A percentile compares a stretch with the other conserved stretches of the same genome.
phyloP scores from a whole-genome alignment of 2,888 invertebrate genomes.

The Latrodectus hesperus region DNA sequence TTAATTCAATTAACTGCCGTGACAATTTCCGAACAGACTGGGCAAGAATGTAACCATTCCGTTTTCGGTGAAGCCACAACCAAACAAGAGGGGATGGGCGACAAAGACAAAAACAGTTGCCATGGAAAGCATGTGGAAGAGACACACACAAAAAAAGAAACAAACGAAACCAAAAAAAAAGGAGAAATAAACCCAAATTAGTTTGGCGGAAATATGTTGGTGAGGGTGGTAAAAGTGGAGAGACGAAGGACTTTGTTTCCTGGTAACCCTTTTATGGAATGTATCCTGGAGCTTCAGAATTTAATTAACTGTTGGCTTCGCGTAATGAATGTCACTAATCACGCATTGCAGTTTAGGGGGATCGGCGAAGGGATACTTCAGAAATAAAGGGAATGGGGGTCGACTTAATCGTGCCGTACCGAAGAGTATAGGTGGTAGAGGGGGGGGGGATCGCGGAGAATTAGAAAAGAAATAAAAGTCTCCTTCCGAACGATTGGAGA shows the following conservation, averaged over 20 bases:
- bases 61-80: neutral
- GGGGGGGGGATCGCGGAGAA: neutral
- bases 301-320: conserved; percentile 67
- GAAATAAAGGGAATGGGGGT: neutral
- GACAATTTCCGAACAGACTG: neutral
- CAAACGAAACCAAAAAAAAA: neutral
- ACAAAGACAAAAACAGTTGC: too few relatives aligned
- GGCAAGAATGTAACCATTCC: neutral
- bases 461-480: conserved; percentile 47
- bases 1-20: neutral
- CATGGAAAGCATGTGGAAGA: too few relatives aligned
- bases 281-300: conserved; percentile 44
- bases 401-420: conserved; percentile 1
- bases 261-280: conserved; percentile 24
- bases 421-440: neutral
- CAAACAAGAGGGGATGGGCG: neutral
- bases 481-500: conserved; percentile 35
- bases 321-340: conserved; percentile 68
- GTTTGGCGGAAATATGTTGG: conserved; percentile 34
- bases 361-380: neutral
- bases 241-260: conserved; percentile 16
- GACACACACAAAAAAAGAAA: neutral
- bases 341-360: conserved; percentile 37
- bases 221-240: neutral
- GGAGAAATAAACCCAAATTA: conserved; percentile 32